Base-by-base conservation (phyloP, 2,888 invertebrate species). In the Neria commutata region DNA sequence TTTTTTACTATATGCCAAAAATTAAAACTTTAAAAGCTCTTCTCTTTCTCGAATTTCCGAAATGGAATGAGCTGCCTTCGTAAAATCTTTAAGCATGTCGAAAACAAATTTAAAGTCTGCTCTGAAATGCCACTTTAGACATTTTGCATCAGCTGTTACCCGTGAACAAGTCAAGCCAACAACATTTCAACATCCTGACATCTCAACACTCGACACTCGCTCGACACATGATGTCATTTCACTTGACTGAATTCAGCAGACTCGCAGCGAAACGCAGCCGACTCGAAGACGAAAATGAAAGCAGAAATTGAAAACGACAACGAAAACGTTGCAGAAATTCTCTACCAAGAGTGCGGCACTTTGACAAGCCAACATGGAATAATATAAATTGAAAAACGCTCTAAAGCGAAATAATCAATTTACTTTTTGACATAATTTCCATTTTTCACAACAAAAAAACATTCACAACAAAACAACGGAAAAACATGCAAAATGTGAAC, bases 331-430 rank as follows among this genome's bases (percentile, higher is more conserved):
- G 10, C 19, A 2, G 21, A 46, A 26, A n/a, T 45, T 16, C 54
- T 46, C 29, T 29, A n/a, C 51, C 62, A 73, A 73, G 61, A 74
- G 70, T 74, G 67, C 67, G 72, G n/a, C n/a, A n/a, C 73, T 70
- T 72, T 72, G 75, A 75, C 72, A 75, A 69, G n/a, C 73, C 62
- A 72, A 72, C 73, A 75, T 67, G 75, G 74, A 74, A 72, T n/a
- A n/a, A n/a, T 74, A 75, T 75, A 78, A 76, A 77, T 72, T 72
- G 74, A 73, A 75, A 79, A 77, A 78, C 79, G 76, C 75, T 74
- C 71, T 72, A 75, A 74, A 76, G 78, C 76, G 75, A 74, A 78
- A 77, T 75, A 77, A 79, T 77, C 77, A 79, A 77, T 79, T 77
- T 72, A 72, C 75, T 71, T 78, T 70, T 73, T 79, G 76, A 79